Base-by-base conservation (phyloP, 2,797 vertebrate species). In the Triplophysa yarkandensis region DNA sequence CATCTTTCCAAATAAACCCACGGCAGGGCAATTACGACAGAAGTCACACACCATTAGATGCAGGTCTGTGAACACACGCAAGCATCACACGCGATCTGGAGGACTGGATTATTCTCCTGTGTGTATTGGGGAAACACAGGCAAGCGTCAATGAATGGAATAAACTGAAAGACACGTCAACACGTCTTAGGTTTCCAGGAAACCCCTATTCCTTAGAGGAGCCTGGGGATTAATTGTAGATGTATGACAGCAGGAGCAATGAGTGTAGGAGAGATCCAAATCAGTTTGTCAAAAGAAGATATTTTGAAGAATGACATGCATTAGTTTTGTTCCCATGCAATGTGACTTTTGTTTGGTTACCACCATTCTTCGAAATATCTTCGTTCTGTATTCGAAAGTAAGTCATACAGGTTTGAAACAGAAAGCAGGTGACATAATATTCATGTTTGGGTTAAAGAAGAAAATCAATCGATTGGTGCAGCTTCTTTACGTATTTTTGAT, bases 31-130 rank as follows among this genome's bases (percentile, higher is more conserved):
- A 32, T 46, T n/a, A 32, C 13, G 48, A 17, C 52, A 57, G 36
- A 25, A 61, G 46, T 55, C 61, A 64, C 2, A 34, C 55, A 17
- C 10, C 44, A 52, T 65, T 57, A 44, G n/a, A 46, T 27, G 54
- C 41, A 55, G 44, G 23, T 32, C 19, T 17, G 2, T 21, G 46
- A 23, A 21, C 17, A 30, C 36, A 52, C 44, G 16, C 2, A 21
- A 10, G 4, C 52, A 3, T n/a, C n/a, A n/a, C n/a, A 77, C 13
- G 21, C 50, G 14, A 54, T 23, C 52, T 32, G 34, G 41, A 17
- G 48, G 64, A 68, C 64, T 73, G 57, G 28, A 63, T 55, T 39
- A 69, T 68, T 55, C 71, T 67, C 41, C 34, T 58, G 52, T 57
- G 52, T 58, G 32, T 48, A 39, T 14, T 34, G 17, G 52, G 54